Base-by-base conservation (phyloP, 2,797 vertebrate genomes). In the Borostomias antarcticus region DNA sequence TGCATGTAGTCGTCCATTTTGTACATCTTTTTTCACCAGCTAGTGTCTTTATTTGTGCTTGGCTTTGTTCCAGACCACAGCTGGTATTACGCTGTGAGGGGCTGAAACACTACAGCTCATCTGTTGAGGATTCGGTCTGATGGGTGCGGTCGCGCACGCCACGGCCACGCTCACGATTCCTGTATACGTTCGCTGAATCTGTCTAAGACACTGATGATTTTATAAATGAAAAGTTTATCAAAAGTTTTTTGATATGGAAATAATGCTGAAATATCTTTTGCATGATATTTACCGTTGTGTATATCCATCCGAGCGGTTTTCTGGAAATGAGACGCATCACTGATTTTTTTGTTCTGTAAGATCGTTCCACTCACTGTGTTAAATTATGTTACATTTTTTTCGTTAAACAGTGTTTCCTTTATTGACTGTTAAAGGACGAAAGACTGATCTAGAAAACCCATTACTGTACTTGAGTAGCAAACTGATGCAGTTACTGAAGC, bases 401-500 rank as follows among this genome's bases (percentile, higher is more conserved):
- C 35, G 25, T 48, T 11, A 11, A 25, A 58, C 19, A 5, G 40
- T 21, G 11, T 19, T 33, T 9, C 23, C 21, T 1, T 30, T 26
- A 11, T 33, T 35, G 45, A 7, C 74, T 59, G 61, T 66, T 43
- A 58, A 62, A 37, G 43, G 35, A 69, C 54, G 19, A 63, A 73
- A 37, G 26, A 23, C 30, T 35, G 37, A 45, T 23, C 17, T 10
- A 58, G 67, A 71, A 61, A 59, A 37, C 58, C 47, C 40, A 54
- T 80, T 64, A 72, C 68, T 72, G 70, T 76, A 68, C 54, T 51
- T 50, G 68, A 67, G 63, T 56, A 64, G 15, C 45, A 23, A 54
- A 45, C 40, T 1, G 13, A 45, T 4, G 17, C 40, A 45, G 40
- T 45, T 65, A 59, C 53, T 70, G 62, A 69, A 70, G 52, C 58